These are phyloP conservation scores for Smithornis capensis DNA, from an alignment of 2,113 vertebrate genomes.

Conservation along the genomic window DNA sequence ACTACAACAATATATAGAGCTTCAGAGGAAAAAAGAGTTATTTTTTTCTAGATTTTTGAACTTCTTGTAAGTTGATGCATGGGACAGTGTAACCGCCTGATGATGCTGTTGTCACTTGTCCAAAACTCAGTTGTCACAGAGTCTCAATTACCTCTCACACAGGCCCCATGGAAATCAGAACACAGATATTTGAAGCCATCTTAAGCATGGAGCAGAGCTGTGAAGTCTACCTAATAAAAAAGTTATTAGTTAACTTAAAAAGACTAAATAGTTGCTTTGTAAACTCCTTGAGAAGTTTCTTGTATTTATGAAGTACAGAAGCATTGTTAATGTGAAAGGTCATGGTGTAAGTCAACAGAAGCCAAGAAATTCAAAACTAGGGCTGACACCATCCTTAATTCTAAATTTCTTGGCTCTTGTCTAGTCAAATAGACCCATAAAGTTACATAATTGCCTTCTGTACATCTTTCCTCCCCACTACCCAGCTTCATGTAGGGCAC, in stretches of 20 bases:
- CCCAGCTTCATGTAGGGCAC: background rate
- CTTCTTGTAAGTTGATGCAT: background rate
- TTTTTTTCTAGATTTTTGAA: background rate
- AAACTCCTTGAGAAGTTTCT: background rate
- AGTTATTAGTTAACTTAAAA: background rate
- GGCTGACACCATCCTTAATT: background rate
- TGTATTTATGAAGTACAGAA: background rate
- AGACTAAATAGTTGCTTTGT: background rate
- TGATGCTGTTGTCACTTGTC: background rate
- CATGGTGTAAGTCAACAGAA: background rate
- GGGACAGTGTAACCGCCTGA: background rate
- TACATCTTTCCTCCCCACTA: background rate
- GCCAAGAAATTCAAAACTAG: constrained; percentile 13
- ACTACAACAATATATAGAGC: background rate
- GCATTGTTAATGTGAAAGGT: background rate
- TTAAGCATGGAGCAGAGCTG: accelerated
- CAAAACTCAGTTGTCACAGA: background rate
- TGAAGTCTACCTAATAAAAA: background rate
- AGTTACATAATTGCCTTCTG: background rate
- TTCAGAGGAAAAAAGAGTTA: background rate
- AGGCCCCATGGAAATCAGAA: background rate
- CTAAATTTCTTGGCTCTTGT: background rate
- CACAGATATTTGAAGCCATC: background rate
- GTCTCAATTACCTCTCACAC: background rate
- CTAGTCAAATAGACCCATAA: background rate